Evolutionary conservation across 1,140 invertebrate species (phyloP).

Genomic region (Octopus sinensis): DNA sequence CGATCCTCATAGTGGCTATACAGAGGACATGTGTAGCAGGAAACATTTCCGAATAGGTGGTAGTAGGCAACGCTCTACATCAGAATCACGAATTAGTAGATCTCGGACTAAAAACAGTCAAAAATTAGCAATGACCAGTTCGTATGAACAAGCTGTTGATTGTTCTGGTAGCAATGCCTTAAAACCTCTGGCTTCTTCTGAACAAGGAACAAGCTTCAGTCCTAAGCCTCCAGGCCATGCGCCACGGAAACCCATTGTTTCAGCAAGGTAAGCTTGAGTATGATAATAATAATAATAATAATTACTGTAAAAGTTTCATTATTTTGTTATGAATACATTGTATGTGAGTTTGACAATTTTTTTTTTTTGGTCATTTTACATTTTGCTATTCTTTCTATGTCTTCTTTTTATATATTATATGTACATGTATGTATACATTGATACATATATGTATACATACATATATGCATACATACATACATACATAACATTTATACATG

Average conservation of each 20-base stretch:
- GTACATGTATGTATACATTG: no score
- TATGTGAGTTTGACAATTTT: no score
- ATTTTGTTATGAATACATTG: no score
- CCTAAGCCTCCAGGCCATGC: conserved; percentile 28
- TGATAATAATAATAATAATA: no score
- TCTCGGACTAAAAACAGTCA: conserved; percentile 29
- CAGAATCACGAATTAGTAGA: conserved; percentile 26
- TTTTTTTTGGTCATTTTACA: no score
- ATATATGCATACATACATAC: no score
- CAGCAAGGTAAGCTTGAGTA: conserved; percentile 35
- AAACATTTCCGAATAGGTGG: conserved; percentile 25
- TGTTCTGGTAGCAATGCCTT: conserved; percentile 20
- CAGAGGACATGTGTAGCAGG: conserved; percentile 13
- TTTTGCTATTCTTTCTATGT: no score
- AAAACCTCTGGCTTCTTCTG: conserved; percentile 21
- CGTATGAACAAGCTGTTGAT: conserved; percentile 19
- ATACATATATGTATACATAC: no score
- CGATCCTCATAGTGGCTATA: conserved; percentile 5
- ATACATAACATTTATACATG: no score
- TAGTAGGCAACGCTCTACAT: conserved; percentile 1
- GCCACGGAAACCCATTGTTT: conserved; percentile 37
- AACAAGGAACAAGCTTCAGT: conserved; percentile 24
- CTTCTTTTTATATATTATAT: no score
- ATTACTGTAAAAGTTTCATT: no score
- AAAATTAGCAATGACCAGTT: conserved; percentile 16